Evolutionary conservation across 2,888 invertebrate genomes (phyloP).

Genomic region (Amaurobius ferox): DNA sequence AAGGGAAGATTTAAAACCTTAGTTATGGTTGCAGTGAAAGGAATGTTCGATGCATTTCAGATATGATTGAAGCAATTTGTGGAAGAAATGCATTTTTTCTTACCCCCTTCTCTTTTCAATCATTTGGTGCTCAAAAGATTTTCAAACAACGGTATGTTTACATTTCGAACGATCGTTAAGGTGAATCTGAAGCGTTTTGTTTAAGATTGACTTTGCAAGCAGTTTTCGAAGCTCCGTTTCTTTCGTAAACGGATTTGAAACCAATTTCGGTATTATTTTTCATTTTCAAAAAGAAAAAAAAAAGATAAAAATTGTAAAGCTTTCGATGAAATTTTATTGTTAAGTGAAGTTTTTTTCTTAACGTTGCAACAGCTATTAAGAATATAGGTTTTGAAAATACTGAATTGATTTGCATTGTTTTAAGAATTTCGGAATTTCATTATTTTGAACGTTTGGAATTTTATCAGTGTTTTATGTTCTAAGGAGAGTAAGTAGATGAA

Average conservation of each 20-base stretch:
- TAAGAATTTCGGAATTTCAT: no score
- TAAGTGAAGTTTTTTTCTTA: no score
- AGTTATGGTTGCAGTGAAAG: conserved; percentile 20
- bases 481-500: no score
- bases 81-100: conserved; percentile 7
- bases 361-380: no score
- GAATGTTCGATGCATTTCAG: conserved; percentile 25
- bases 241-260: neutral
- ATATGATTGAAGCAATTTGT: conserved; percentile 50
- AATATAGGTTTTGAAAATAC: no score
- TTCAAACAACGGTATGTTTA: conserved; percentile 11
- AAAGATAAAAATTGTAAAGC: no score
- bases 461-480: no score
- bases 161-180: conserved; percentile 10
- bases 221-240: neutral
- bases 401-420: no score
- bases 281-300: no score
- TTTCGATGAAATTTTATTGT: no score
- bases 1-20: conserved; percentile 49
- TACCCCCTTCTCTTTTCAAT: neutral
- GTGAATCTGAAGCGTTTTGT: neutral
- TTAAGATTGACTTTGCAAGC: conserved; percentile 2
- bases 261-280: conserved; percentile 3
- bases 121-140: conserved; percentile 18
- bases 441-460: no score